These are phyloP conservation scores for Euphonia xanthogaster DNA, from an alignment of 2,797 vertebrate species.

Conservation along the genomic window DNA sequence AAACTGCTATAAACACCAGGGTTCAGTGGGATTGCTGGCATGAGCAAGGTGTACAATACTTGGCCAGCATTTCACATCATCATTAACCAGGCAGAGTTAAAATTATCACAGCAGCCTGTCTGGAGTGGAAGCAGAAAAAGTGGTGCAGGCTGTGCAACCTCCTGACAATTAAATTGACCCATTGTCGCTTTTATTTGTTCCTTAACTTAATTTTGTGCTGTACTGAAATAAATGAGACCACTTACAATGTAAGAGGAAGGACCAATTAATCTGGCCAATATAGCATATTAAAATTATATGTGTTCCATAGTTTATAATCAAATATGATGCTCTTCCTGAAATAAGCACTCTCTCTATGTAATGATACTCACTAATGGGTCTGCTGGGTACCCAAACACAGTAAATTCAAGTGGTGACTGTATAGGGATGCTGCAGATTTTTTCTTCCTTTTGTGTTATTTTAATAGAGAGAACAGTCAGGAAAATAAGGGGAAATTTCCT, in stretches of 20 bases:
- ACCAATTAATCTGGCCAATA: not conserved
- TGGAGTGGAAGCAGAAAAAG: not conserved
- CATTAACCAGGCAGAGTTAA: not conserved
- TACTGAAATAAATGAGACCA: not conserved
- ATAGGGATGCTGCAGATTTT: not conserved
- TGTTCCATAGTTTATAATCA: not conserved
- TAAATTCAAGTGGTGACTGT: not conserved
- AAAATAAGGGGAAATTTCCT: not conserved
- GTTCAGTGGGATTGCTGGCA: not conserved
- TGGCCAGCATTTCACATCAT: not conserved
- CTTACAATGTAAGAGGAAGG: not conserved
- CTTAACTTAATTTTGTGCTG: not conserved
- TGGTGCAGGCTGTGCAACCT: not conserved
- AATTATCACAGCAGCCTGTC: not conserved
- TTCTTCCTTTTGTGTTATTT: not conserved
- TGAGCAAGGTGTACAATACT: not conserved
- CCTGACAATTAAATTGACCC: not conserved
- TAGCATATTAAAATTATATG: not conserved
- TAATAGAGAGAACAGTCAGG: not conserved
- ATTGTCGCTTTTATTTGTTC: not conserved
- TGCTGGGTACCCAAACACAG: not conserved
- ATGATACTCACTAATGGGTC: constrained; percentile 2
- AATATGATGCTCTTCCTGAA: constrained; percentile 3
- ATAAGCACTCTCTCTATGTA: not conserved
- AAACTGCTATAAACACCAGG: not conserved